Percentiles rank a stretch among this genome's conserved stretches.
These are phyloP conservation scores for Tauraco erythrolophus DNA, from an alignment of 2,113 vertebrate species.

Conservation along the genomic window DNA sequence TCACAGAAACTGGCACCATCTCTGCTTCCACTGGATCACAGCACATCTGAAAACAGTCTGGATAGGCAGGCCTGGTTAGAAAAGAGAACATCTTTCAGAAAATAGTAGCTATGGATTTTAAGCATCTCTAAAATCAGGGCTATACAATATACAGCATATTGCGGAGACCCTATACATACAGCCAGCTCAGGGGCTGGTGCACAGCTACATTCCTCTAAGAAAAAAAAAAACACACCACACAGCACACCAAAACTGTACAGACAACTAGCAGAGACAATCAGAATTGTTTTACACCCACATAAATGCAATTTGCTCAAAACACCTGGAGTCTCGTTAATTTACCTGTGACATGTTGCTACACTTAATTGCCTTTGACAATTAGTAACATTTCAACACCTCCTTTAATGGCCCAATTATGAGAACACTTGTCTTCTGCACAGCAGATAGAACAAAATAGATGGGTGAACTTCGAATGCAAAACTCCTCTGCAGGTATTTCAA, in stretches of 20 bases:
- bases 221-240: background rate
- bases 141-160: background rate
- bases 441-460: constrained; percentile 72
- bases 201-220: background rate
- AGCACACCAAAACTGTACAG: background rate
- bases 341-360: constrained; percentile 83
- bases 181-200: background rate
- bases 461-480: background rate
- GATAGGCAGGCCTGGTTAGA: too few relatives aligned
- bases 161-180: background rate
- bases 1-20: background rate
- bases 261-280: background rate
- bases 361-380: constrained; percentile 85
- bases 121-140: background rate
- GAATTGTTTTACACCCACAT: background rate
- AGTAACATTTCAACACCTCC: constrained; percentile 83
- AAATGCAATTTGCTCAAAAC: constrained; percentile 24
- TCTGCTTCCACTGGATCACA: background rate
- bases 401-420: constrained; percentile 81
- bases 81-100: background rate
- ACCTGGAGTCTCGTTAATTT: constrained; percentile 80
- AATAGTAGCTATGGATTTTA: background rate
- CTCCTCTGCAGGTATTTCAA: background rate
- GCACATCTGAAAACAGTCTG: background rate
- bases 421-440: constrained; percentile 60